Conservation (phyloP, 2,797 vertebrate species). For the Gallirallus australis region DNA sequence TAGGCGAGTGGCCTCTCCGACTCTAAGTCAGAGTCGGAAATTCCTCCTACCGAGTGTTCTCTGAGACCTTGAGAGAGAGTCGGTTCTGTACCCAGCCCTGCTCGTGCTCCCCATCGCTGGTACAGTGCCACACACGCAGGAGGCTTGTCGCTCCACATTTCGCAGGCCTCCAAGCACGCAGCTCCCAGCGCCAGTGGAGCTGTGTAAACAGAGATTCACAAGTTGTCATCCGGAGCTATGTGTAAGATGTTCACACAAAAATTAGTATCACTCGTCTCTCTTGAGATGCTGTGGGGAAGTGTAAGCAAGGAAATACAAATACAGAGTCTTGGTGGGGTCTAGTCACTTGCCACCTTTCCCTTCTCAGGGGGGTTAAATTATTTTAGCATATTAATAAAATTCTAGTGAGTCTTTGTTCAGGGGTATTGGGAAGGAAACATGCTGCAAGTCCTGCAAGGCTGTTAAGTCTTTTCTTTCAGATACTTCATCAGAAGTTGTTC, state of each 20-base stretch:
- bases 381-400: not conserved
- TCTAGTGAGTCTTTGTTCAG: not conserved
- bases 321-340: not conserved
- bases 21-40: not conserved
- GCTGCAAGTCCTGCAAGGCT: not conserved
- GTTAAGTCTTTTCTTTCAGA: not conserved
- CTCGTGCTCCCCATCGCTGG: rapidly evolving
- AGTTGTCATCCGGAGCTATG: not conserved
- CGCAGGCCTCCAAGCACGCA: not conserved
- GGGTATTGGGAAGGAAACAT: not conserved
- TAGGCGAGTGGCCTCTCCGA: not conserved
- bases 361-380: not conserved
- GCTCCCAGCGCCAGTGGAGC: not conserved
- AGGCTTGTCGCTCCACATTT: not conserved
- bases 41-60: not conserved
- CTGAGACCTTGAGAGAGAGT: not conserved
- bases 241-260: not conserved
- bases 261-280: not conserved
- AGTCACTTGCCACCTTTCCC: not conserved
- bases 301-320: not conserved
- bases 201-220: slow-evolving; percentile 20
- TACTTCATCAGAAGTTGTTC: not conserved
- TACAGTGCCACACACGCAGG: not conserved
- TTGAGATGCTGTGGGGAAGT: not conserved
- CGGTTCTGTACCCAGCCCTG: not conserved